Evolutionary conservation across 2,888 invertebrate species (phyloP).

Genomic region (Protonemura montana): DNA sequence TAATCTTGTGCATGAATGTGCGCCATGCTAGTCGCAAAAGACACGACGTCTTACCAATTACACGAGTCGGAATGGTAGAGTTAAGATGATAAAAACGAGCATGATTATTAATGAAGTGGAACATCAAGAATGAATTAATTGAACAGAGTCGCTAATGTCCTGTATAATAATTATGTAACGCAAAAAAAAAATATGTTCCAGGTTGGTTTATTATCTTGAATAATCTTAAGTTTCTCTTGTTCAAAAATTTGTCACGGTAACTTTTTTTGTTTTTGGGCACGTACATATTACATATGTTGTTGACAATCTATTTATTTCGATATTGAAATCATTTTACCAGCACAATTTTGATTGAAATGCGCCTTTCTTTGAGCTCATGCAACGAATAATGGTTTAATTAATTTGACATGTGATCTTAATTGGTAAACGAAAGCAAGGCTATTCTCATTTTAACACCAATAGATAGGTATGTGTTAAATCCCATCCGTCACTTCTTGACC

Average conservation of each 20-base stretch:
- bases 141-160: not conserved
- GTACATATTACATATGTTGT: not conserved
- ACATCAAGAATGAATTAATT: not conserved
- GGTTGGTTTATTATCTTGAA: not conserved
- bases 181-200: not conserved
- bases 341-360: too few species aligned
- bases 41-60: not conserved
- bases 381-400: not conserved
- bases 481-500: not conserved
- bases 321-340: not conserved
- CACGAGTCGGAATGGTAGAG: not conserved
- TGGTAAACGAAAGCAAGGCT: not conserved
- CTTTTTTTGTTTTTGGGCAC: not conserved
- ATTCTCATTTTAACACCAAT: constrained; percentile 12
- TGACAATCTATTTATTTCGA: not conserved
- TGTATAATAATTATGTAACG: constrained; percentile 7
- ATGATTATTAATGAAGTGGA: not conserved
- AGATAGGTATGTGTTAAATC: not conserved
- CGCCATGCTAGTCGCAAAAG: not conserved
- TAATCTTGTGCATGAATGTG: not conserved
- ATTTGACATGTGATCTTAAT: not conserved
- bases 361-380: not conserved
- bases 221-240: not conserved
- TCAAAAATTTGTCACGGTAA: not conserved
- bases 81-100: not conserved